Conservation (phyloP, 2,113 vertebrate genomes). For the Bungarus multicinctus region DNA sequence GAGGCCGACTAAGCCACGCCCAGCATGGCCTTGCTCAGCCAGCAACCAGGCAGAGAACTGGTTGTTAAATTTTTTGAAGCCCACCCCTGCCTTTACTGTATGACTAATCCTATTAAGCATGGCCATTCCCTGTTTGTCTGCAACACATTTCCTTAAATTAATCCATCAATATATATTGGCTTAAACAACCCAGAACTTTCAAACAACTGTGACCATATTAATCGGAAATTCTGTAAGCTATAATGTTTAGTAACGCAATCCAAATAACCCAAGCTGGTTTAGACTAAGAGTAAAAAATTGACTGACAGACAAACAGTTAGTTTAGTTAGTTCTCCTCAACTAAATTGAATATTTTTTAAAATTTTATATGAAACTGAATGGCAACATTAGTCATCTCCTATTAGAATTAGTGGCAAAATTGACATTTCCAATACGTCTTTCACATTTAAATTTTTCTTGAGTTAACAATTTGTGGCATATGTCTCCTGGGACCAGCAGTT, state of each 20-base stretch:
- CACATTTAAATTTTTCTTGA: neutral
- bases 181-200: neutral
- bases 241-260: neutral
- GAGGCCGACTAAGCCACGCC: too few relatives aligned
- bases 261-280: neutral
- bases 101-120: neutral
- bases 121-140: neutral
- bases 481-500: neutral
- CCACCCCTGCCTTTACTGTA: neutral
- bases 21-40: too few relatives aligned
- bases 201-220: neutral
- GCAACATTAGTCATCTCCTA: neutral
- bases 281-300: neutral
- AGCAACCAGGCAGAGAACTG: too few relatives aligned
- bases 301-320: neutral
- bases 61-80: too few relatives aligned
- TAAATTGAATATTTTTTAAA: neutral
- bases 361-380: neutral
- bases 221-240: neutral
- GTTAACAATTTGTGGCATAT: neutral
- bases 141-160: neutral
- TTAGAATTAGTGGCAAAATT: neutral
- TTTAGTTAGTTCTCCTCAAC: neutral
- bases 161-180: neutral
- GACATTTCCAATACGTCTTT: neutral